Conservation (phyloP, 2,797 vertebrate genomes). For the Aeoliscus strigatus region DNA sequence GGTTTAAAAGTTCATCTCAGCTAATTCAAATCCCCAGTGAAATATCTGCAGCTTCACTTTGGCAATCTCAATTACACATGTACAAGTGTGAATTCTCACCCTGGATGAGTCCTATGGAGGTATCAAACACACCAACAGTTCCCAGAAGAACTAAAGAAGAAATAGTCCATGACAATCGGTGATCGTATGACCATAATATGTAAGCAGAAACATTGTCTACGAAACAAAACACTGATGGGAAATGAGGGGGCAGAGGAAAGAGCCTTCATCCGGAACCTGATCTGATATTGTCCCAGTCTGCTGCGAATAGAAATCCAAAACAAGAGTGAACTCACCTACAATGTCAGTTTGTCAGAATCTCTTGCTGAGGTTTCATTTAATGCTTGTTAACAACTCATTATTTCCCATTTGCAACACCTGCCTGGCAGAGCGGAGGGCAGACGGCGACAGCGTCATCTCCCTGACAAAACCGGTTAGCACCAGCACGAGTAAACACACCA, state of each 20-base stretch:
- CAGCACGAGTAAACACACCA: constrained; percentile 5
- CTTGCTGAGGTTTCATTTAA: constrained; percentile 48
- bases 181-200: constrained; percentile 42
- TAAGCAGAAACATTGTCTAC: constrained; percentile 35
- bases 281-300: constrained; percentile 23
- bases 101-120: constrained; percentile 16
- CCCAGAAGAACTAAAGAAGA: constrained; percentile 22
- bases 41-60: constrained; percentile 37
- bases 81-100: constrained; percentile 21
- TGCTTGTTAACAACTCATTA: constrained; percentile 63
- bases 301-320: constrained; percentile 22
- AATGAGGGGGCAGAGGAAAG: constrained; percentile 7
- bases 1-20: constrained; percentile 48
- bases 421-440: neutral
- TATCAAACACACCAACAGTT: constrained; percentile 30
- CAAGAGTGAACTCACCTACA: constrained; percentile 24
- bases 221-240: constrained; percentile 22
- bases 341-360: constrained; percentile 28
- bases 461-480: constrained; percentile 3
- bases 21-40: constrained; percentile 47
- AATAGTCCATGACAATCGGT: constrained; percentile 24
- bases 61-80: constrained; percentile 18
- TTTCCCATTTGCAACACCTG: constrained; percentile 55
- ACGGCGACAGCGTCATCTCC: neutral
- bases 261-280: constrained; percentile 19